A percentile compares a stretch with the other conserved stretches of the same genome.
These are phyloP conservation scores for Halesus radiatus DNA, from an alignment of 1,140 invertebrate species.

Conservation along the genomic window DNA sequence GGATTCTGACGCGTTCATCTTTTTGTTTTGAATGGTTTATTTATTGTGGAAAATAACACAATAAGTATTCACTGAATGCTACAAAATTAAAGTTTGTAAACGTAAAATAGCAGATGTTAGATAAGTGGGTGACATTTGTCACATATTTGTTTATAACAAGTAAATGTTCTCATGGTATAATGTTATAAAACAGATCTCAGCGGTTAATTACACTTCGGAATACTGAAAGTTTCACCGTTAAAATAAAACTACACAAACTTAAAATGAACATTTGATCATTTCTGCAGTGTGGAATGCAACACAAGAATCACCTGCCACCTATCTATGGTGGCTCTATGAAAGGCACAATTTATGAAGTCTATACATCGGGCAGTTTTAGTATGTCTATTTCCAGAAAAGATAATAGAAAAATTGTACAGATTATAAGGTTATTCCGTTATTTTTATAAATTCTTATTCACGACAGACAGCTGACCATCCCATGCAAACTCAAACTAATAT, in stretches of 20 bases:
- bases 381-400: too few species aligned
- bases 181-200: conserved; percentile 27
- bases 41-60: conserved; percentile 5
- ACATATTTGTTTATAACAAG: conserved; percentile 36
- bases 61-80: conserved; percentile 25
- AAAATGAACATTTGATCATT: conserved; percentile 53
- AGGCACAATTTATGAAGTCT: conserved; percentile 61
- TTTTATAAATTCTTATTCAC: conserved; percentile 40
- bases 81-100: conserved; percentile 36
- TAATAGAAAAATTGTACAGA: conserved; percentile 8
- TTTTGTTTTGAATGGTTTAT: conserved; percentile 54
- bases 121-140: conserved; percentile 48
- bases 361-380: conserved; percentile 8
- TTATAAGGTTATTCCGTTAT: conserved; percentile 12
- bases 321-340: conserved; percentile 60
- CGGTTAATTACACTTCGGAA: conserved; percentile 5
- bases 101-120: conserved; percentile 48
- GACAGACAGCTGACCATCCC: conserved; percentile 70
- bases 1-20: conserved; percentile 84
- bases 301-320: conserved; percentile 68
- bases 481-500: conserved; percentile 66
- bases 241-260: conserved; percentile 38
- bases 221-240: not conserved
- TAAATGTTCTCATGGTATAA: not conserved
- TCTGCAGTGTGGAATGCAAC: conserved; percentile 69